phyloP scores from a whole-genome alignment of 2,797 vertebrate genomes.

The Agapornis canus region DNA sequence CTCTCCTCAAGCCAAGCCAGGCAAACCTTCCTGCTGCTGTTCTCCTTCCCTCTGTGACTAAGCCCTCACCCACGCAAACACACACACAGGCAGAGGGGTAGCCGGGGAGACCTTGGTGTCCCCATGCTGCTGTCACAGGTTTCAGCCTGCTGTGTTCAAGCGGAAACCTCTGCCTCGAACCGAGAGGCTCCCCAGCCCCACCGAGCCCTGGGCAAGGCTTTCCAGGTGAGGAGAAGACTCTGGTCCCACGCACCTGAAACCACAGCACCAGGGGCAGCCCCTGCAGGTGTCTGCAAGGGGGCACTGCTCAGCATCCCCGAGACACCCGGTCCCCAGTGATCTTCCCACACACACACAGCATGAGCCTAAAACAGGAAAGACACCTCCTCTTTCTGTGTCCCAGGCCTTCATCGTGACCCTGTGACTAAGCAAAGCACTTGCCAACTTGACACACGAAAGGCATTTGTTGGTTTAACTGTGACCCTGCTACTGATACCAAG shows the following conservation, averaged over 20 bases:
- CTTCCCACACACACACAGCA: not conserved
- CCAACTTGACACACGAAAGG: not conserved
- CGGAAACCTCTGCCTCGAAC: not conserved
- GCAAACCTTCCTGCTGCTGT: not conserved
- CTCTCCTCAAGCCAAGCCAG: not conserved
- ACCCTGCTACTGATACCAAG: not conserved
- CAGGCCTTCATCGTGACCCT: not conserved
- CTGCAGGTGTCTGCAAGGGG: not conserved
- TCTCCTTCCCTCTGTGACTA: rapidly evolving
- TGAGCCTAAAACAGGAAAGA: not conserved
- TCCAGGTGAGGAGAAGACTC: not conserved
- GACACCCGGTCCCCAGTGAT: not conserved
- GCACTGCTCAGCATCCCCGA: not conserved
- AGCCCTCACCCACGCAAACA: not conserved
- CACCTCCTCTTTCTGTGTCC: not conserved
- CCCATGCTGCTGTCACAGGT: not conserved
- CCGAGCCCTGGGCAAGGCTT: not conserved
- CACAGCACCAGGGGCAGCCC: not conserved
- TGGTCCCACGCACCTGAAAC: not conserved
- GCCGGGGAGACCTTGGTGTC: not conserved
- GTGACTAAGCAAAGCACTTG: constrained; percentile 36
- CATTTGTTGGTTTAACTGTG: not conserved
- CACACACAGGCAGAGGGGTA: rapidly evolving
- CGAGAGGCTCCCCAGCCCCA: not conserved
- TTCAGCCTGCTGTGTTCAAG: not conserved